These are phyloP conservation scores for Mylabris sibirica DNA, from an alignment of 2,888 invertebrate species.

Conservation along the genomic window DNA sequence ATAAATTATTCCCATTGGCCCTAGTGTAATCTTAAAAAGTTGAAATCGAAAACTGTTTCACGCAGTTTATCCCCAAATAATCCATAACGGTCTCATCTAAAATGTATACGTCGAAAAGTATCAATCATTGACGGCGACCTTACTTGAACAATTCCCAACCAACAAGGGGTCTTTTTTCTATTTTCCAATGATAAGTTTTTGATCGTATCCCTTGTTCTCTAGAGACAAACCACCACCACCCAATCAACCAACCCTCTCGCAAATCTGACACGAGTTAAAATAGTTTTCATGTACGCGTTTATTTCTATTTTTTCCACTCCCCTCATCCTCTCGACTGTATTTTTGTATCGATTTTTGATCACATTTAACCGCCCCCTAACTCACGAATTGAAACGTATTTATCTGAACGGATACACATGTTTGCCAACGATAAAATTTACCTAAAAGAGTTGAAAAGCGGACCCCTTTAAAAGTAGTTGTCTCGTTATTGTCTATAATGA, in stretches of 20 bases:
- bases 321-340: background rate
- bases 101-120: conserved; percentile 49
- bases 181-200: conserved; percentile 55
- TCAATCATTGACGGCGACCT: conserved; percentile 49
- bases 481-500: background rate
- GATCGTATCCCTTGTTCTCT: conserved; percentile 45
- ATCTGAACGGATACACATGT: conserved; percentile 32
- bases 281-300: conserved; percentile 56
- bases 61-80: conserved; percentile 28
- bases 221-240: conserved; percentile 39
- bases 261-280: conserved; percentile 55
- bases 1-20: background rate
- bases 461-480: background rate
- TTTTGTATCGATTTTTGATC: conserved; percentile 4
- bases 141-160: conserved; percentile 39
- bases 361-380: conserved; percentile 20
- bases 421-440: conserved; percentile 15
- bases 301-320: conserved; percentile 33
- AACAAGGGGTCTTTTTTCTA: conserved; percentile 51
- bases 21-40: conserved; percentile 17
- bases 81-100: conserved; percentile 44
- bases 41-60: conserved; percentile 22
- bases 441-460: background rate
- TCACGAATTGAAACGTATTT: conserved; percentile 34
- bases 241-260: conserved; percentile 38